Base-by-base conservation (phyloP, 2,797 vertebrate genomes). In the Urophycis tenuis region DNA sequence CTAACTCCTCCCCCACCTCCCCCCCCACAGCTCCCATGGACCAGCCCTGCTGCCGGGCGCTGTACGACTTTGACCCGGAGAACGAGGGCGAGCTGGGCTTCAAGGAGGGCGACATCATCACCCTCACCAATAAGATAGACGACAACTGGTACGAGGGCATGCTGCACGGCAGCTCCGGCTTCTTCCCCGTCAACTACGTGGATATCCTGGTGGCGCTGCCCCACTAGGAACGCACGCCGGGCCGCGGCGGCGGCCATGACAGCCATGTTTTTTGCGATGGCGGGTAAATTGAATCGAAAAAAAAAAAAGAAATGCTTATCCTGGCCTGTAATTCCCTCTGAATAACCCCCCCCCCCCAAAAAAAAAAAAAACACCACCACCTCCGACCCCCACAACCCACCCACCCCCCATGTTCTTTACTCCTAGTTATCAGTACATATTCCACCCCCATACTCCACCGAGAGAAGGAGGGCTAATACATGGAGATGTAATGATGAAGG, bases 81-180 rank as follows among this genome's bases (percentile, higher is more conserved):
- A 99, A 99, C 29, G 96, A 99, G 90, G 97, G 97, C 9, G 97
- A 99, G 83, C 88, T 99, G 84, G 96, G 97, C 83, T 99, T 99
- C 92, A 99, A 99, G 88, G 97, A 99, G 85, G 96, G 97, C 22
- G 96, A 99, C 78, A 89, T 99, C 89, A 99, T 99, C 91, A 99
- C 95, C 71, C 93, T 99, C 85, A 99, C 97, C 91, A 99, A 96
- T 87, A 96, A 98, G 87, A 98, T 99, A 77, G 97, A 99, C 79
- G 97, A 99, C 77, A 99, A 99, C 92, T 99, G 97, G 97, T 99
- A 98, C 76, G 97, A 99, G 91, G 97, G 97, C 17, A 96, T 96
- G 95, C 89, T 99, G 82, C 93, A 96, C 35, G 97, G 97, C 89
- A 97, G 96, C 90, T 99, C 97, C 0, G 97, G 97, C 88, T 99